Conservation (phyloP, 2,888 invertebrate species). For the Fissipunctia ypsillon region DNA sequence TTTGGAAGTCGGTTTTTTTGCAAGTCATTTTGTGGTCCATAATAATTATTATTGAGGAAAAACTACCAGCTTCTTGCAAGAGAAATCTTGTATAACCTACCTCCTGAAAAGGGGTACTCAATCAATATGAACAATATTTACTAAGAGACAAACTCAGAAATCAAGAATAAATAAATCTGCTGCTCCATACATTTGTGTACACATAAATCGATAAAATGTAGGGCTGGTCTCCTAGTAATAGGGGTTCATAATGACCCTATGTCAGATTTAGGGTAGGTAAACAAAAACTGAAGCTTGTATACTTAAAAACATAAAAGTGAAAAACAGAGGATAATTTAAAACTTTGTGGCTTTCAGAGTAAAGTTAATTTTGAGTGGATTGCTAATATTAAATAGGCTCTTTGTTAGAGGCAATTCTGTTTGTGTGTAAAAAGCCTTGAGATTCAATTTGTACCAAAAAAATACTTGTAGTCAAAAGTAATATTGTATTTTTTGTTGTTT, state of each 20-base stretch:
- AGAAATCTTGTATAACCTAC: background rate
- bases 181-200: background rate
- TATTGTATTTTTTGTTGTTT: background rate
- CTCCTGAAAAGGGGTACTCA: background rate
- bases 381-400: slow-evolving; percentile 11
- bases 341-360: slow-evolving; percentile 7
- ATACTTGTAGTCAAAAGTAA: background rate
- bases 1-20: background rate
- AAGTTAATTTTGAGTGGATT: slow-evolving; percentile 6
- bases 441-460: background rate
- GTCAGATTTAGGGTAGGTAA: background rate
- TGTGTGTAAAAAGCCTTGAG: background rate
- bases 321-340: slow-evolving; percentile 6
- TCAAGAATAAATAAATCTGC: background rate
- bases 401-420: background rate
- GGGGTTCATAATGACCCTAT: too few species aligned
- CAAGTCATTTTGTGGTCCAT: background rate
- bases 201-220: background rate
- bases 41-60: background rate
- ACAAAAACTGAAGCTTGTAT: background rate
- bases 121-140: background rate
- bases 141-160: background rate
- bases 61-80: background rate
- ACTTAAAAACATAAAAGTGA: background rate
- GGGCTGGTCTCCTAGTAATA: too few species aligned